Evolutionary conservation across 2,113 vertebrate genomes (phyloP).

Genomic region (Saguinus imperator): DNA sequence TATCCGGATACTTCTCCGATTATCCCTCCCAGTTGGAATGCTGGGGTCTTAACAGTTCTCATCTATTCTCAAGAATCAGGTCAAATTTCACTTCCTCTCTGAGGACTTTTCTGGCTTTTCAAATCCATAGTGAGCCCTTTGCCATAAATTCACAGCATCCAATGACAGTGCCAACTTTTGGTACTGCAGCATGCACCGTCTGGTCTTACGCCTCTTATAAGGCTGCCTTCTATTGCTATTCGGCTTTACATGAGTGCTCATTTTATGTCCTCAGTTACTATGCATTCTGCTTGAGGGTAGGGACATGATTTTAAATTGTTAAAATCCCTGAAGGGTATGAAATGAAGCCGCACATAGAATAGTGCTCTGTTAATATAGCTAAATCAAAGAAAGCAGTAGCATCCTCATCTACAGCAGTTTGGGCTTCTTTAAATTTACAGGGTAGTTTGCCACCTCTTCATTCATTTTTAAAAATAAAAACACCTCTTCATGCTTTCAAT

Average conservation of each 20-base stretch:
- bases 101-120: neutral
- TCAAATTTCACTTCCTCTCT: neutral
- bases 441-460: neutral
- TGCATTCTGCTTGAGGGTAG: neutral
- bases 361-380: neutral
- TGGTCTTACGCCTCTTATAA: neutral
- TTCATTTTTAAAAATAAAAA: too few relatives aligned
- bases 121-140: neutral
- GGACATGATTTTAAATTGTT: constrained; percentile 31
- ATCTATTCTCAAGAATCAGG: neutral
- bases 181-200: neutral
- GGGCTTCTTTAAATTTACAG: neutral
- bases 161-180: neutral
- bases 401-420: neutral
- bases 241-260: neutral
- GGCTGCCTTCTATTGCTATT: neutral
- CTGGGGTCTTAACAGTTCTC: neutral
- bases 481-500: constrained; percentile 28
- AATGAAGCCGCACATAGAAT: neutral
- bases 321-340: neutral
- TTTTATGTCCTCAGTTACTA: neutral
- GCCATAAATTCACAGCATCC: neutral
- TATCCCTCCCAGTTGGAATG: accelerated
- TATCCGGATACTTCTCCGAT: neutral
- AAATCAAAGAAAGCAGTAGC: neutral